Base-by-base conservation (phyloP, 1,140 invertebrate genomes). In the Maniola jurtina region DNA sequence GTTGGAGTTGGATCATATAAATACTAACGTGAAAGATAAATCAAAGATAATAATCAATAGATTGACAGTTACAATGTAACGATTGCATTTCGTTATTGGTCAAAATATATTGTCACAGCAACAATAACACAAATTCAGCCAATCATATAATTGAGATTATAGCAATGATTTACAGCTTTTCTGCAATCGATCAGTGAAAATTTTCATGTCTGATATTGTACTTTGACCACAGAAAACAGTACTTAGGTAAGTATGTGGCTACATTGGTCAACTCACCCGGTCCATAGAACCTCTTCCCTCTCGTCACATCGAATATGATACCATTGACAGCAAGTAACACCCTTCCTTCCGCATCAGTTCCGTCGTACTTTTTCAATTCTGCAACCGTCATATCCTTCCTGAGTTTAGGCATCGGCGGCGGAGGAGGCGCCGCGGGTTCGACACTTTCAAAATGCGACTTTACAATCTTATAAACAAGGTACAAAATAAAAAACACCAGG, bases 271-370 rank as follows among this genome's bases (percentile, higher is more conserved):
- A 38, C 84, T 82, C 67, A 90, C 88, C 88, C 14, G 86, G 88
- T 42, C 88, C 88, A 61, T 90, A 90, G 70, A 90, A 90, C 65
- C 86, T 72, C 68, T 89, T 89, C 33, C 88, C 88, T 71, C 69
- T 81, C 8, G 88, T 90, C 59, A 90, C 88, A 72, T 90, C 88
- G 62, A 90, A 90, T 52, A 90, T 89, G 6, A 82, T 73, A 34
- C 79, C 76, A 68, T 88, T 88, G 6, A 90, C 85, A 50, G 88
- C 88, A 5, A 90, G 68, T 40, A 89, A 65, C 35, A 90, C 85
- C 75, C 88, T 80, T 33, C 88, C 86, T 66, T 89, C 86, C n/a
- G 77, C 70, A 61, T 86, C 82, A 6, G 81, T 87, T 14, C 88
- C 88, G 62, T 90, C 86, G 59, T 81, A 90, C 64, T 89, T 78